Conservation (phyloP, 2,113 vertebrate species). For the Dendropsophus ebraccatus region DNA sequence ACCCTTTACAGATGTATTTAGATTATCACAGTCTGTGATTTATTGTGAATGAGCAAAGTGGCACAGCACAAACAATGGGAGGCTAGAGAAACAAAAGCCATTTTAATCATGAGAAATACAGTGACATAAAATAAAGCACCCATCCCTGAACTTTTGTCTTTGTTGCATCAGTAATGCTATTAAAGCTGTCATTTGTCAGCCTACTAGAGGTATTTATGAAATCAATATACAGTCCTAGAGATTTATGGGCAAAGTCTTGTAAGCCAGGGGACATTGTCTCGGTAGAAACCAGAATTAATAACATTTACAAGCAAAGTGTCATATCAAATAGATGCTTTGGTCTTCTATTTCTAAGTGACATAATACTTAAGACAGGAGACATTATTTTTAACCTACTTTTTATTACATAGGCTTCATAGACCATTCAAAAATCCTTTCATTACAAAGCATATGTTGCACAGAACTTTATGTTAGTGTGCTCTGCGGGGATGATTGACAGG, state of each 20-base stretch:
- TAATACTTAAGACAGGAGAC: constrained; percentile 7
- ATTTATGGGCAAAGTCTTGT: constrained; percentile 70
- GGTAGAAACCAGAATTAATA: constrained; percentile 79
- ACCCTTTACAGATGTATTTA: neutral
- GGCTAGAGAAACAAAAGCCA: constrained; percentile 48
- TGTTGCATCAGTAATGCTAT: constrained; percentile 60
- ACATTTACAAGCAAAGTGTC: constrained; percentile 74
- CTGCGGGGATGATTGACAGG: no score
- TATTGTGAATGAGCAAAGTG: constrained; percentile 1
- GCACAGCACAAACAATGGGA: neutral
- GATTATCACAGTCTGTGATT: neutral
- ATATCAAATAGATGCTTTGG: constrained; percentile 67
- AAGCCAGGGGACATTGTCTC: constrained; percentile 68
- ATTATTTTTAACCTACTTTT: neutral
- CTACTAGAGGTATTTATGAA: constrained; percentile 77
- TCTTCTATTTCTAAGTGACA: constrained; percentile 32
- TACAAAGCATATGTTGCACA: neutral
- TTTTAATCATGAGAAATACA: constrained; percentile 54
- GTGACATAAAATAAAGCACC: constrained; percentile 57
- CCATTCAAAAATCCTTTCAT: neutral
- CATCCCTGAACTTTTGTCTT: constrained; percentile 56
- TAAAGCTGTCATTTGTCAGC: constrained; percentile 72
- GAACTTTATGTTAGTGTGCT: neutral
- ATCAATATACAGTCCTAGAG: constrained; percentile 72
- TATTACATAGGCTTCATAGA: neutral